phyloP scores from a whole-genome alignment of 2,888 invertebrate genomes.

The Ochropleura leucogaster region DNA sequence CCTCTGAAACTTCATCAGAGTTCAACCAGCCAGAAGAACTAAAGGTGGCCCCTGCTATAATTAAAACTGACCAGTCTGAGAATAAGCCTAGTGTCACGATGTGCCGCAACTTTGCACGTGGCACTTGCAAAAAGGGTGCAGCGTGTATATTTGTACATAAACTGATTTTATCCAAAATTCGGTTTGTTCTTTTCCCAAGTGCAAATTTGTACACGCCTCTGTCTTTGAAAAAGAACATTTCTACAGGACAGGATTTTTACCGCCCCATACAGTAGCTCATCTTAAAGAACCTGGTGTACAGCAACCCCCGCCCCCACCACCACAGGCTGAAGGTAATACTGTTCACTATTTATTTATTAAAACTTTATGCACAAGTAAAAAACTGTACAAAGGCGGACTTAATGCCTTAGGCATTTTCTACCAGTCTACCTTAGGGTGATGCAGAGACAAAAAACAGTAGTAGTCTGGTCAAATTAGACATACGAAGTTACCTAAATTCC shows the following conservation, averaged over 20 bases:
- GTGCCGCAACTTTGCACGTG: slow-evolving; percentile 81
- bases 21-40: slow-evolving; percentile 18
- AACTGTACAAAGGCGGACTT: no score
- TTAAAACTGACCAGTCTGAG: slow-evolving; percentile 42
- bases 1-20: slow-evolving; percentile 8
- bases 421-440: no score
- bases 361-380: no score
- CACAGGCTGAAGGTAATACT: slow-evolving; percentile 67
- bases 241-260: slow-evolving; percentile 77
- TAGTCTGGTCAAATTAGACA: no score
- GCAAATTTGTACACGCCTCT: slow-evolving; percentile 81
- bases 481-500: no score
- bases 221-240: slow-evolving; percentile 82
- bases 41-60: background rate
- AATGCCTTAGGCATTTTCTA: no score
- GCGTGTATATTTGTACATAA: slow-evolving; percentile 78
- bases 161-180: slow-evolving; percentile 77
- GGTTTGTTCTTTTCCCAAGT: slow-evolving; percentile 74
- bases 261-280: slow-evolving; percentile 75
- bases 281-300: slow-evolving; percentile 65
- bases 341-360: background rate
- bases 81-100: slow-evolving; percentile 62
- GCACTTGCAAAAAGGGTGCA: slow-evolving; percentile 76
- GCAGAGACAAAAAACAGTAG: no score
- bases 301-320: slow-evolving; percentile 69